Evolutionary conservation across 2,113 vertebrate species (phyloP).

Genomic region (Sterrhoptilus dennistouni): DNA sequence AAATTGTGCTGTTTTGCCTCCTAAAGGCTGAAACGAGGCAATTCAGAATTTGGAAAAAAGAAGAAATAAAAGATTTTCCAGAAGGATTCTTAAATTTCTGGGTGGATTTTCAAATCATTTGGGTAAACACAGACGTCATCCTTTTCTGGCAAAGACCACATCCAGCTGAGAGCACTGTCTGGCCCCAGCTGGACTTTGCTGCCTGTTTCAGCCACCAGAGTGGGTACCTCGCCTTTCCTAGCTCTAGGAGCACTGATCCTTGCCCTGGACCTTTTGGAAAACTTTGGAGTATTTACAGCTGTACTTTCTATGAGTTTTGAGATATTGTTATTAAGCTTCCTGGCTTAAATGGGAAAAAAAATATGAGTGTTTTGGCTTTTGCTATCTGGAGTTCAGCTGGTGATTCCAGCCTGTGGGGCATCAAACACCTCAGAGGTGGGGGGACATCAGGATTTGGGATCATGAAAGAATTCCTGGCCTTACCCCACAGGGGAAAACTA

Average conservation of each 20-base stretch:
- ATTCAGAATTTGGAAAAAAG: background rate
- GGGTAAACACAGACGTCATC: background rate
- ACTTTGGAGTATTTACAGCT: background rate
- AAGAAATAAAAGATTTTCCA: background rate
- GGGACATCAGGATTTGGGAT: background rate
- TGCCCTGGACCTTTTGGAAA: background rate
- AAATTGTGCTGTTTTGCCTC: conserved; percentile 54
- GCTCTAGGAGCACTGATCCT: background rate
- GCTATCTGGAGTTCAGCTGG: background rate
- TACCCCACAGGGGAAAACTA: background rate
- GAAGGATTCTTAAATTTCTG: conserved; percentile 35
- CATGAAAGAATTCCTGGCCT: background rate
- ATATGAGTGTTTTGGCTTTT: background rate
- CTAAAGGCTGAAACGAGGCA: conserved; percentile 32
- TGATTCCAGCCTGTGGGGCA: background rate
- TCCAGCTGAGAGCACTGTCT: background rate
- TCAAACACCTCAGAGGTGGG: accelerated
- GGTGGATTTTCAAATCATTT: conserved; percentile 7
- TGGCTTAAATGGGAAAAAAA: background rate
- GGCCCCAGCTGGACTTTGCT: background rate
- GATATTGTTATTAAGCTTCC: background rate
- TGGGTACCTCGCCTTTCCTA: background rate
- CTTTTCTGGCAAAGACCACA: background rate
- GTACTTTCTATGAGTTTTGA: background rate
- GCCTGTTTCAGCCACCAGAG: conserved; percentile 16